These are phyloP conservation scores for Tonatia bakeri DNA, from an alignment of 2,113 vertebrate genomes.

Conservation along the genomic window DNA sequence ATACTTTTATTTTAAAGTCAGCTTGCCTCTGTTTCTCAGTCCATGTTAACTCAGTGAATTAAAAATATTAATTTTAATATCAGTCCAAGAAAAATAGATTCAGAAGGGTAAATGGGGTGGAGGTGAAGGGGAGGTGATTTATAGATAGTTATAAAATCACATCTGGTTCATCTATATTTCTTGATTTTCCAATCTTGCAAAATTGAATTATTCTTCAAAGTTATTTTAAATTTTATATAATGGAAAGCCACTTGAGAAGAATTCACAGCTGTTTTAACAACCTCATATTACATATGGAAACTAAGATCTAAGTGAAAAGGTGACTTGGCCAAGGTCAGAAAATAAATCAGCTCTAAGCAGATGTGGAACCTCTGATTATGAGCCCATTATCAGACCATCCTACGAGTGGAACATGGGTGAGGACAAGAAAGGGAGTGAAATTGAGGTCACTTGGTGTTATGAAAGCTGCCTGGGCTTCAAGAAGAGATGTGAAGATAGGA, in stretches of 20 bases:
- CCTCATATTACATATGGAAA: background rate
- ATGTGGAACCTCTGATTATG: background rate
- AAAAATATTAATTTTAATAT: slow-evolving; percentile 3
- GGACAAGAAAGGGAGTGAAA: background rate
- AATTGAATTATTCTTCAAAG: background rate
- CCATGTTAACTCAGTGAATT: background rate
- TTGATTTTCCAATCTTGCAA: background rate
- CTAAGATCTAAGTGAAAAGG: background rate
- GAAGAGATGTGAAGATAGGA: background rate
- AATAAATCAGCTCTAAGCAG: background rate
- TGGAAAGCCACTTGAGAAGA: background rate
- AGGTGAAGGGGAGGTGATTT: background rate
- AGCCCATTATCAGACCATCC: background rate
- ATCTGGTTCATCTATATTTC: background rate
- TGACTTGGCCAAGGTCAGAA: background rate
- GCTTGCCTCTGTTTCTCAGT: background rate
- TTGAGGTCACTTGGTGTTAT: background rate
- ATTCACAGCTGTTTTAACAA: background rate
- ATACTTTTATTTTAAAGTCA: background rate
- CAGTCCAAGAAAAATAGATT: background rate
- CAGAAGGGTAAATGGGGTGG: background rate
- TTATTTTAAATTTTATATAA: background rate
- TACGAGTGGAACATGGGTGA: background rate
- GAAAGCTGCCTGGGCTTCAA: background rate
- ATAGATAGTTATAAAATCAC: background rate